Conservation (phyloP, 1,140 invertebrate genomes). For the Bombus superbus region DNA sequence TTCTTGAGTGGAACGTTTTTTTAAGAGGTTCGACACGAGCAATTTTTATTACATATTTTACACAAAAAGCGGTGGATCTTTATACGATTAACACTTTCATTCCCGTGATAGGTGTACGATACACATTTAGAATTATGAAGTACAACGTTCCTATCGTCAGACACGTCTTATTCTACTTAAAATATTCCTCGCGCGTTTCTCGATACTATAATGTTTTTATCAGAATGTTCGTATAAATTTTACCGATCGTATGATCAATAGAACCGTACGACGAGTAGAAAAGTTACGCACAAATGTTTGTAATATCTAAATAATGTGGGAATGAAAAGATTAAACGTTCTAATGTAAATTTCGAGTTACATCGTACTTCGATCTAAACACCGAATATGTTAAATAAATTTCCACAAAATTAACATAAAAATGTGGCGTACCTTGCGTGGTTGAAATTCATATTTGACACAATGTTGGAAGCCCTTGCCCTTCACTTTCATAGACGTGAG, state of each 20-base stretch:
- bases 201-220: too few species aligned
- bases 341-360: not conserved
- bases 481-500: conserved; percentile 99
- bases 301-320: not conserved
- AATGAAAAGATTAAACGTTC: not conserved
- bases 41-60: too few species aligned
- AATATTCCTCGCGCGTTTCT: not conserved
- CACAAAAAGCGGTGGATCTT: not conserved
- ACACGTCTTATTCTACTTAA: not conserved
- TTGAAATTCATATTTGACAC: conserved; percentile 99
- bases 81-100: not conserved
- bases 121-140: not conserved
- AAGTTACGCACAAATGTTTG: too few species aligned
- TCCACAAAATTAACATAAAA: not conserved
- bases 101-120: not conserved
- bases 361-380: not conserved
- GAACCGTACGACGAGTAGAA: too few species aligned
- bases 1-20: not conserved
- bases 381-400: not conserved
- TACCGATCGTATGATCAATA: too few species aligned
- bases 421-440: conserved; percentile 91
- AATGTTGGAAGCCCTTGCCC: conserved; percentile 99
- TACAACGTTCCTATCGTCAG: not conserved
- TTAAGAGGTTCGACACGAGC: not conserved
- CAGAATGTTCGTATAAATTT: not conserved